Conservation (phyloP, 2,888 invertebrate species). For the Spilarctia lutea region DNA sequence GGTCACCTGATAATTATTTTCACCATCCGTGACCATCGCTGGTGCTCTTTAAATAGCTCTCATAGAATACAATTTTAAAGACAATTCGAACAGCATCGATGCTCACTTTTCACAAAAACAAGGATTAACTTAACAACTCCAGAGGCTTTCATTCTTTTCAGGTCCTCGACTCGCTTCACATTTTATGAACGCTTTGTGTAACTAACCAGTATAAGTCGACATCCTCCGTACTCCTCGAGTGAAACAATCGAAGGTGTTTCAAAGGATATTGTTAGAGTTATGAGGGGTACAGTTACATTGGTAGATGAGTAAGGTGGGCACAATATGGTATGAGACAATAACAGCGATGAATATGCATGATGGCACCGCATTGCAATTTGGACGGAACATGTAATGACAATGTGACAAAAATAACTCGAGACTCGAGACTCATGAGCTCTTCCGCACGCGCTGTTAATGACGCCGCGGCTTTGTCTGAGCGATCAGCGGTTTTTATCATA, state of each 20-base stretch:
- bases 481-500: background rate
- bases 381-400: constrained; percentile 81
- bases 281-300: constrained; percentile 55
- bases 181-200: constrained; percentile 75
- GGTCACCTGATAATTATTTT: background rate
- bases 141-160: constrained; percentile 61
- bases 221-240: constrained; percentile 34
- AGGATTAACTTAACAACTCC: constrained; percentile 59
- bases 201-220: constrained; percentile 48
- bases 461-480: background rate
- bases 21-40: no score
- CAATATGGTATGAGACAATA: constrained; percentile 80
- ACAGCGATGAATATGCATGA: constrained; percentile 81
- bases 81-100: background rate
- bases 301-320: constrained; percentile 64
- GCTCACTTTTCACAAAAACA: constrained; percentile 23
- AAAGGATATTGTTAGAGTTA: constrained; percentile 19
- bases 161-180: constrained; percentile 68
- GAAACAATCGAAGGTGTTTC: background rate
- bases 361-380: constrained; percentile 82
- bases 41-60: no score
- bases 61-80: background rate
- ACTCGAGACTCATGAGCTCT: constrained; percentile 39
- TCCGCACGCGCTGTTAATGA: constrained; percentile 31
- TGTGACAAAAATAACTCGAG: constrained; percentile 81